Percentiles rank a stretch among this genome's conserved stretches.
Conservation (phyloP, 2,797 vertebrate species). For the Tiaroga cobitis region DNA sequence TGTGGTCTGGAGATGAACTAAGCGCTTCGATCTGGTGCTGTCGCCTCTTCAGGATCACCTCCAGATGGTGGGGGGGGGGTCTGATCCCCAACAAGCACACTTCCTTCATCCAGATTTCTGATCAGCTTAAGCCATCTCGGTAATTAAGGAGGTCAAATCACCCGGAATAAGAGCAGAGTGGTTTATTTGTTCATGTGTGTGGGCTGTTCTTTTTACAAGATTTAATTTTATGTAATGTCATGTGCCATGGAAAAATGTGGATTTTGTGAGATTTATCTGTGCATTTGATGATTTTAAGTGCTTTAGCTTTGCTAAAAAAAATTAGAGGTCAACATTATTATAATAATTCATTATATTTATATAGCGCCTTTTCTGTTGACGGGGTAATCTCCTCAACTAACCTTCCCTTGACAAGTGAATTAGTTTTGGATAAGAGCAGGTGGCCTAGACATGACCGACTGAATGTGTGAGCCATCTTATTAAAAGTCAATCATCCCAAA, state of each 20-base stretch:
- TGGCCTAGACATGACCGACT: neutral
- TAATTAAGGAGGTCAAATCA: conserved; percentile 42
- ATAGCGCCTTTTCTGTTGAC: too few relatives aligned
- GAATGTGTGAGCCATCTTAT: neutral
- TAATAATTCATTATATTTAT: too few relatives aligned
- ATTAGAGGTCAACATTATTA: neutral
- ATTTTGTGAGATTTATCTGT: neutral
- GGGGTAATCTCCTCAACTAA: neutral
- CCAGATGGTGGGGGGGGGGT: conserved; percentile 38
- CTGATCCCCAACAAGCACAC: conserved; percentile 42
- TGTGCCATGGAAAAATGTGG: neutral
- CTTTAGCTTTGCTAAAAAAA: neutral
- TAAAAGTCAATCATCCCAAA: neutral
- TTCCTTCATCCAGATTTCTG: conserved; percentile 31
- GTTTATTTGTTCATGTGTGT: neutral
- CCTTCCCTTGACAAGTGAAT: neutral
- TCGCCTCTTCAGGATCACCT: conserved; percentile 33
- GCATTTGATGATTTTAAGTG: neutral
- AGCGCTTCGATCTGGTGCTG: neutral
- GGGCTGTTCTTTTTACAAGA: neutral
- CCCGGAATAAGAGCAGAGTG: conserved; percentile 3
- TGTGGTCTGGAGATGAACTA: conserved; percentile 26
- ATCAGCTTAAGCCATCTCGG: conserved; percentile 43
- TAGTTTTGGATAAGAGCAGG: neutral
- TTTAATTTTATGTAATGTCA: neutral